phyloP scores from a whole-genome alignment of 1,140 invertebrate species.

The Neuroterus valhalla region DNA sequence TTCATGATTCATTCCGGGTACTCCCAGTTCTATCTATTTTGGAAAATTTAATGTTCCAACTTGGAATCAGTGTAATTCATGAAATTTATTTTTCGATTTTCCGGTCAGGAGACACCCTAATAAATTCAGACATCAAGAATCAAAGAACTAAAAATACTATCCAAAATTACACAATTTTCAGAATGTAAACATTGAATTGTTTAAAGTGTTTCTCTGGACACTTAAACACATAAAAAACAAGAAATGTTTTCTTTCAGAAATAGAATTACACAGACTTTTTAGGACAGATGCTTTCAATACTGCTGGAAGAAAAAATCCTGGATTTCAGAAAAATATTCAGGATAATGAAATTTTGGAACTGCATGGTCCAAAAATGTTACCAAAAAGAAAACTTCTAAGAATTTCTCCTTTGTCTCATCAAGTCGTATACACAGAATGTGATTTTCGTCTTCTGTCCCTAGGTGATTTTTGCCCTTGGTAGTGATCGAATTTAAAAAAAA shows the following conservation, averaged over 20 bases:
- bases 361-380: conserved; percentile 55
- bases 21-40: too few species aligned
- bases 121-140: too few species aligned
- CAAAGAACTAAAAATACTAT: too few species aligned
- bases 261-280: conserved; percentile 78
- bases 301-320: conserved; percentile 51
- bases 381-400: conserved; percentile 57
- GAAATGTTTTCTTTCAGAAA: conserved; percentile 67
- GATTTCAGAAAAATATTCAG: conserved; percentile 49
- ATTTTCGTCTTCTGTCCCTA: conserved; percentile 59
- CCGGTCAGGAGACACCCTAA: too few species aligned
- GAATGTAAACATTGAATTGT: too few species aligned
- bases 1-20: too few species aligned
- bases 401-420: conserved; percentile 63
- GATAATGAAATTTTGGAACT: conserved; percentile 60
- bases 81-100: too few species aligned
- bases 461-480: conserved; percentile 46
- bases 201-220: too few species aligned
- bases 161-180: too few species aligned
- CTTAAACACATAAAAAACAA: conserved; percentile 3
- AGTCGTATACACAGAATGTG: conserved; percentile 56
- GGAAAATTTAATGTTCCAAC: too few species aligned
- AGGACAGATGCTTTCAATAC: conserved; percentile 78
- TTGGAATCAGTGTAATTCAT: too few species aligned
- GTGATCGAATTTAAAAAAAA: too few species aligned